phyloP scores from a whole-genome alignment of 2,113 vertebrate species.

The Poeciliopsis retropinna region DNA sequence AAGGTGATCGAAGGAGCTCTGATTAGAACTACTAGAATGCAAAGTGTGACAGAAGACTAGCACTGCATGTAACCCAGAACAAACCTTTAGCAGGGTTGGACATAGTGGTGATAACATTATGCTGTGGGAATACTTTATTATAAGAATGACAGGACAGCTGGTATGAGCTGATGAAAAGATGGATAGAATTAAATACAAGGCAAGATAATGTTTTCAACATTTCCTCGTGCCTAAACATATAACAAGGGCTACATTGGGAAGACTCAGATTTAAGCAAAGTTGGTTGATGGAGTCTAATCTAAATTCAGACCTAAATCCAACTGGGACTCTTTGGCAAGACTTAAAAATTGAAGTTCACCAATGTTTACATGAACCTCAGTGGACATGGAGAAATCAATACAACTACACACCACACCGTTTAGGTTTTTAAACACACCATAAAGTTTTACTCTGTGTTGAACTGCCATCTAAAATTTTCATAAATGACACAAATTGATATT shows the following conservation, averaged over 20 bases:
- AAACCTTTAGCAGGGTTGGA: background rate
- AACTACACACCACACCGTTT: background rate
- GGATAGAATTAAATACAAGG: background rate
- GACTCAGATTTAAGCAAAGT: background rate
- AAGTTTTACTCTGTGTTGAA: background rate
- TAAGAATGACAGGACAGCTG: too few relatives aligned
- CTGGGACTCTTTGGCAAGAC: background rate
- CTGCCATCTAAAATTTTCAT: background rate
- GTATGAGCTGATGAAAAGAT: background rate
- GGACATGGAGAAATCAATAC: background rate
- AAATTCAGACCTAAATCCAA: background rate
- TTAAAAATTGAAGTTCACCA: background rate
- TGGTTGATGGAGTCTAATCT: background rate
- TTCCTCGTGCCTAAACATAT: background rate
- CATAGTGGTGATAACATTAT: background rate
- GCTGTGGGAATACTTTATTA: background rate
- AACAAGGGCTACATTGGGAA: background rate
- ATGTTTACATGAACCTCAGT: background rate
- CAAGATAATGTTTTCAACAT: background rate
- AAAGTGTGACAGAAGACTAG: too few relatives aligned
- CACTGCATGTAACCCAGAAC: background rate
- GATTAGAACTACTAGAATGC: too few relatives aligned
- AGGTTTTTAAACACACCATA: background rate
- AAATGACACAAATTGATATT: background rate
- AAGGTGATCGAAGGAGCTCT: background rate